Percentiles rank a stretch among this genome's conserved stretches.
Evolutionary conservation across 2,797 vertebrate species (phyloP).

Genomic region (Phrynocephalus forsythii): DNA sequence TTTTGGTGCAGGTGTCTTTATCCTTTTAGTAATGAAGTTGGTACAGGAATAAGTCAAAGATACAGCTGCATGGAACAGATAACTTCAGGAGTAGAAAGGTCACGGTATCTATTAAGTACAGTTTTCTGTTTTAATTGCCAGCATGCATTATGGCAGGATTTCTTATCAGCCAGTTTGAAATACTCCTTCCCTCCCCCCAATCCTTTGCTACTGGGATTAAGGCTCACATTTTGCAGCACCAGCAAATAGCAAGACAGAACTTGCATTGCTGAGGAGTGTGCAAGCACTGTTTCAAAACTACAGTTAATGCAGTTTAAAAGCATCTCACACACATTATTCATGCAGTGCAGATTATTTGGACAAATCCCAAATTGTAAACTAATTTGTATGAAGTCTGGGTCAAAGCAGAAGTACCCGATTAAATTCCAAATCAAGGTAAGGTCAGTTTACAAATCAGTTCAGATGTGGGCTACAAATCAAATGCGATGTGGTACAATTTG

Average conservation of each 20-base stretch:
- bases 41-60: background rate
- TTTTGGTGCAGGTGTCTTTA: slow-evolving; percentile 33
- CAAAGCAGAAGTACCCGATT: too few relatives aligned
- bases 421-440: too few relatives aligned
- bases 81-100: slow-evolving; percentile 40
- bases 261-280: background rate
- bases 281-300: background rate
- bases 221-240: slow-evolving; percentile 13
- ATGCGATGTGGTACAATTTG: too few relatives aligned
- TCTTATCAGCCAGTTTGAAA: slow-evolving; percentile 54
- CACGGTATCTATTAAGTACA: slow-evolving; percentile 32
- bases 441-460: too few relatives aligned
- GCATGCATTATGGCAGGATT: slow-evolving; percentile 41
- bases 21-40: slow-evolving; percentile 25
- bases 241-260: background rate
- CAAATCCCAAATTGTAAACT: too few relatives aligned
- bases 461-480: too few relatives aligned
- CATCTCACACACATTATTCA: background rate
- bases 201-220: slow-evolving; percentile 11
- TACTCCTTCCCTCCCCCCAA: slow-evolving; percentile 18
- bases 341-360: too few relatives aligned
- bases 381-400: too few relatives aligned
- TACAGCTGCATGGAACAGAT: background rate
- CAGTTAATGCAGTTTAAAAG: background rate
- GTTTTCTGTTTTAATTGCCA: slow-evolving; percentile 51